Evolutionary conservation across 2,888 invertebrate species (phyloP), one percentile per base, ranked within the genome.

Genomic region (Erebia palarica): DNA sequence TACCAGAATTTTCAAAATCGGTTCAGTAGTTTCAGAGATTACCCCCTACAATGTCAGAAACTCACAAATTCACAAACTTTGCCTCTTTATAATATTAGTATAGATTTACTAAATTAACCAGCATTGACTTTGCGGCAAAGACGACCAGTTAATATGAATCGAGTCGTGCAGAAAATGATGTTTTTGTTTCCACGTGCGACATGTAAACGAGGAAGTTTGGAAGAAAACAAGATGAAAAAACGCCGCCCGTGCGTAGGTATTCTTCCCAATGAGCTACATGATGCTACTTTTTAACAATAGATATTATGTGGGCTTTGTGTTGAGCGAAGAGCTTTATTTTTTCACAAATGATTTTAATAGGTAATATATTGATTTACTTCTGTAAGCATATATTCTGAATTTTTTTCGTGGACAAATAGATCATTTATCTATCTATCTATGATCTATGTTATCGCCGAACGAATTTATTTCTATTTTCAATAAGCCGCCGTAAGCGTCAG

Each of bases 111-210:
- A 87, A 87, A 87, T 87, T 36, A 87, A 86, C 86, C 80, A 82
- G 80, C 82, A 82, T 84, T 83, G 86, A 87, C 86, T 87, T 87
- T 84, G 87, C 82, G 86, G 87, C 82, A 79, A 84, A 86, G 84
- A 86, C 82, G 84, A 81, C 82, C 79, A 82, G 84, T 85, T 85
- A 88, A 89, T 36, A 89, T 88, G 87, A 87, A 84, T 82, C 88
- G 87, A 83, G 83, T 87, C 85, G 85, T 82, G 76, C 74, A 86
- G 85, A 87, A 87, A 86, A 86, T 87, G 81, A 87, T 88, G 86
- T 76, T 76, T 64, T 77, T 85, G 83, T 89, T 87, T 88, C 80
- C 81, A 80, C 80, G 77, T 84, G 82, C 85, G 82, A 84, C 83
- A 85, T 82, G 84, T 84, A 84, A 85, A 82, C 81, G 82, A 84